Conservation (phyloP, 1,140 invertebrate genomes). For the Rhynchophorus ferrugineus region DNA sequence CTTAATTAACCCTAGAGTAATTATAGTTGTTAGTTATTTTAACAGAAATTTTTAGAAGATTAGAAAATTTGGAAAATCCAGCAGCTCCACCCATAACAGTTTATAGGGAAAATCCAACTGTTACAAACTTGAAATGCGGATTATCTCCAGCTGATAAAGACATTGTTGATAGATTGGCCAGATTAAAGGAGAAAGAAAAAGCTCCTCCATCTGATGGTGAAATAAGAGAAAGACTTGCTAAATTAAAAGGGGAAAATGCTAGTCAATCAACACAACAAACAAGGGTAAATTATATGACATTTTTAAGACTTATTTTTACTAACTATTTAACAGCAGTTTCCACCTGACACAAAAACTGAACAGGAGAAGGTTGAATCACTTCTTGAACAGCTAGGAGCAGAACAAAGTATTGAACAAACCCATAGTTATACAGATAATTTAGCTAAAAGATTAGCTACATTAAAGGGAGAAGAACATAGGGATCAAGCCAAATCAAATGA, state of each 20-base stretch:
- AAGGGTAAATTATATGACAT: conserved; percentile 23
- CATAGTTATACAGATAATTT: conserved; percentile 48
- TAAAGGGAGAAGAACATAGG: conserved; percentile 38
- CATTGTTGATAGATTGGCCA: conserved; percentile 52
- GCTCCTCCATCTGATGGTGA: conserved; percentile 45
- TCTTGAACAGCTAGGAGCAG: conserved; percentile 50
- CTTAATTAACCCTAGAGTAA: not conserved
- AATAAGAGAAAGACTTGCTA: conserved; percentile 47
- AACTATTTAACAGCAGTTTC: conserved; percentile 7
- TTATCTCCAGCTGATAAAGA: conserved; percentile 44
- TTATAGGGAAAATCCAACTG: conserved; percentile 42
- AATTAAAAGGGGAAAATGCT: conserved; percentile 45
- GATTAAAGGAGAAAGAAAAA: conserved; percentile 46
- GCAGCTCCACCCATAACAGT: conserved; percentile 43
- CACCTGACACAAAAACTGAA: conserved; percentile 43
- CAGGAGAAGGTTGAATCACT: conserved; percentile 56
- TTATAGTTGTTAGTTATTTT: too few relatives aligned
- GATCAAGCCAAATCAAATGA: conserved; percentile 32
- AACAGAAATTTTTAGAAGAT: too few relatives aligned
- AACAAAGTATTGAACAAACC: conserved; percentile 46
- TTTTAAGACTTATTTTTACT: too few relatives aligned
- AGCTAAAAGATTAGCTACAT: conserved; percentile 38
- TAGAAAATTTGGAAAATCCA: conserved; percentile 43
- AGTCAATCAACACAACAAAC: conserved; percentile 31
- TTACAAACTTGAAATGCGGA: conserved; percentile 36